These are phyloP conservation scores for Pseudolaguvia tuberculata DNA, from an alignment of 2,113 vertebrate genomes.

Conservation along the genomic window DNA sequence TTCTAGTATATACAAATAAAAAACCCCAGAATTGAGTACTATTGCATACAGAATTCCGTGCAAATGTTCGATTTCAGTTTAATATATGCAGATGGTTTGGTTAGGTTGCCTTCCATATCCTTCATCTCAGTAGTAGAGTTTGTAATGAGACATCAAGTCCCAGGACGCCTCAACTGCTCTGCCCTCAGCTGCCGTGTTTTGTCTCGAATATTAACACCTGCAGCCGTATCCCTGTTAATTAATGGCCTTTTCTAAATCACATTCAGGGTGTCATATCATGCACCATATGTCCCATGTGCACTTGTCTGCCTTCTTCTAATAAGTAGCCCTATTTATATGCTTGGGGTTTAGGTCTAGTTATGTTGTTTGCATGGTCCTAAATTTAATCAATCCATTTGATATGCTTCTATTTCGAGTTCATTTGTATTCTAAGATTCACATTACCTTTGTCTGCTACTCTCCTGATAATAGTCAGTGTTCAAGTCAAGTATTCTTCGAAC, in stretches of 20 bases:
- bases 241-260: background rate
- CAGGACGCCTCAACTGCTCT: background rate
- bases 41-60: background rate
- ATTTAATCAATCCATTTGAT: background rate
- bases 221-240: background rate
- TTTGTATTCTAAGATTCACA: background rate
- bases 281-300: background rate
- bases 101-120: background rate
- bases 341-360: background rate
- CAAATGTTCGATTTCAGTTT: background rate
- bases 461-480: background rate
- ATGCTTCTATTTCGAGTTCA: background rate
- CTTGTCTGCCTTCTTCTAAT: background rate
- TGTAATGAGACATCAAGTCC: constrained; percentile 5
- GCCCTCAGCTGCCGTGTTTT: background rate
- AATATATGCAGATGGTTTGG: background rate
- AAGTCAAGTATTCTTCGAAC: background rate
- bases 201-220: constrained; percentile 11
- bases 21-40: background rate
- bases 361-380: background rate
- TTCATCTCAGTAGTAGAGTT: background rate
- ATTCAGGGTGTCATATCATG: background rate
- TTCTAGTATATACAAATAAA: background rate
- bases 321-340: background rate
- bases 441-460: background rate